Percentiles rank a stretch among this genome's conserved stretches.
Conservation (phyloP, 2,113 vertebrate species). For the Merops nubicus region DNA sequence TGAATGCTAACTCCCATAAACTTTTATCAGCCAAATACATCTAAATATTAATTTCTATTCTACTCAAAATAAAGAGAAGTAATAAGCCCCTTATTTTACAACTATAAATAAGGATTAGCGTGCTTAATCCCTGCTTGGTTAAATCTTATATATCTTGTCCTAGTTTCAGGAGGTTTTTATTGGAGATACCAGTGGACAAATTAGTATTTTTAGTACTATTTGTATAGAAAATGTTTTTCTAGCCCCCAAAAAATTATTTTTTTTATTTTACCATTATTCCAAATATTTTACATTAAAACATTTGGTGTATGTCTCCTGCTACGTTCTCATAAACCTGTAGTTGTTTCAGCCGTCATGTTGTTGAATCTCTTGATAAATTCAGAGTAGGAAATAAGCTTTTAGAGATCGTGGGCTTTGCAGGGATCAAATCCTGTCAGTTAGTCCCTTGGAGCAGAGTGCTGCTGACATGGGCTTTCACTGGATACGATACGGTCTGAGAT, state of each 20-base stretch:
- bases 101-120: not conserved
- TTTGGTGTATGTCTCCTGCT: not conserved
- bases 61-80: not conserved
- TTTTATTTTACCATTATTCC: not conserved
- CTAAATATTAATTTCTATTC: not conserved
- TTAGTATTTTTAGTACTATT: not conserved
- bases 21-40: not conserved
- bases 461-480: conserved; percentile 16
- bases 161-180: not conserved
- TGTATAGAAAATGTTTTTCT: not conserved
- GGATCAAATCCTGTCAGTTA: not conserved
- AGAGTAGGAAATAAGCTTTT: not conserved
- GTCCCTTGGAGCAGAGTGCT: not conserved
- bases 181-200: not conserved
- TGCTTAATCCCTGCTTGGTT: not conserved
- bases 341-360: not conserved
- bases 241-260: too few relatives aligned
- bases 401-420: not conserved
- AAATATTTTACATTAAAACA: not conserved
- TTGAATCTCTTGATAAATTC: not conserved
- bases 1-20: not conserved
- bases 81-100: not conserved
- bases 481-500: conserved; percentile 7
- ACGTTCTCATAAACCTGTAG: not conserved
- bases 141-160: not conserved